Percentiles rank a stretch among this genome's conserved stretches.
phyloP scores from a whole-genome alignment of 2,113 vertebrate genomes.

The Neolamprologus ventralis region DNA sequence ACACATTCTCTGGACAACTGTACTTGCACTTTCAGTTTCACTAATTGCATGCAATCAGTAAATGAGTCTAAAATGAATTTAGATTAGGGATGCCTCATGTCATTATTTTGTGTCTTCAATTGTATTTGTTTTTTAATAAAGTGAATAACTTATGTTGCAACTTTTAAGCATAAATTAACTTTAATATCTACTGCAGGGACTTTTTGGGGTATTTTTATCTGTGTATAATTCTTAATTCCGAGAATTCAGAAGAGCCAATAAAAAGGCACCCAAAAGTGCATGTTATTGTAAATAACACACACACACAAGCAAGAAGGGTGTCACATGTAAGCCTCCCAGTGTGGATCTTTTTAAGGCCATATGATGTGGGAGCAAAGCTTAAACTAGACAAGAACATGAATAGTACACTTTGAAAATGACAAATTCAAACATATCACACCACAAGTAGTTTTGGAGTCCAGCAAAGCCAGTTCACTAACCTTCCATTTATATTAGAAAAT shows the following conservation, averaged over 20 bases:
- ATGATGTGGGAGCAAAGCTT: background rate
- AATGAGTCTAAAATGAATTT: background rate
- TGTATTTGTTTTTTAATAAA: background rate
- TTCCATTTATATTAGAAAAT: background rate
- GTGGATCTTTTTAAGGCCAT: background rate
- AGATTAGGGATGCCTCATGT: background rate
- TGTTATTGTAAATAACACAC: background rate
- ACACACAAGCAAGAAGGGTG: background rate
- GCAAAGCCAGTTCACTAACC: background rate
- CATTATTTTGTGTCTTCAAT: background rate
- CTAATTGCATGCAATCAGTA: background rate
- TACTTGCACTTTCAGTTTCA: background rate
- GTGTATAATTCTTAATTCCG: background rate
- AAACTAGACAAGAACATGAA: background rate
- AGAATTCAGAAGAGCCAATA: background rate
- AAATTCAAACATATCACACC: background rate
- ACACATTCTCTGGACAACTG: background rate
- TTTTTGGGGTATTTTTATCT: background rate
- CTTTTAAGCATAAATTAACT: background rate
- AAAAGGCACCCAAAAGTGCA: background rate
- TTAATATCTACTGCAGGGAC: background rate
- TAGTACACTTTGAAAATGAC: background rate
- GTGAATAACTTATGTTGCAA: background rate
- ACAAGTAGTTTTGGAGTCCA: background rate
- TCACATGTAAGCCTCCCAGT: background rate